A percentile compares a stretch with the other conserved stretches of the same genome.
These are phyloP conservation scores for Melanostoma mellinum DNA, from an alignment of 2,888 invertebrate genomes.

Conservation along the genomic window DNA sequence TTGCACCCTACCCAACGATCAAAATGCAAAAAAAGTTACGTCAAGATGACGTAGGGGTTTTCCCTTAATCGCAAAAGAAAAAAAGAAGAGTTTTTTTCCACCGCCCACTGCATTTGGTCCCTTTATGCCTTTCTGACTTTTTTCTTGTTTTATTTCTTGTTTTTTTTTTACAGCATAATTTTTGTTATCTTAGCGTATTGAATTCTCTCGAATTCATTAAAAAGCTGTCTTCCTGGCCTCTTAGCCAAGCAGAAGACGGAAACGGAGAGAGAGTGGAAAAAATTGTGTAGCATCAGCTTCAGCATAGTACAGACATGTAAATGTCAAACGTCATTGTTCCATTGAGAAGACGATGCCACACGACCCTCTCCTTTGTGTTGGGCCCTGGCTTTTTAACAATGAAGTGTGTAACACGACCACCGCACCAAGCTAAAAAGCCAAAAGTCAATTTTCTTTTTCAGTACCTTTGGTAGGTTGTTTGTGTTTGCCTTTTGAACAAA, in stretches of 20 bases:
- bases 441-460: conserved; percentile 23
- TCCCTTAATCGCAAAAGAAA: conserved; percentile 9
- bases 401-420: conserved; percentile 12
- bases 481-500: conserved; percentile 32
- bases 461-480: not conserved
- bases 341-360: conserved; percentile 4
- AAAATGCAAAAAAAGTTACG: conserved; percentile 19
- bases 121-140: not conserved
- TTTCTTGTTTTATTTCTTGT: not conserved
- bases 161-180: not conserved
- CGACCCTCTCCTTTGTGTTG: not conserved
- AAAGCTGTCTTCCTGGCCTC: conserved; percentile 3
- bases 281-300: not conserved
- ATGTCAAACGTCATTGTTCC: conserved; percentile 37
- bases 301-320: conserved; percentile 11
- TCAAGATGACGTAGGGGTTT: conserved; percentile 43
- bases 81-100: conserved; percentile 5
- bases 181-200: conserved; percentile 23
- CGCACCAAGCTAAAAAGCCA: conserved; percentile 9
- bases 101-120: conserved; percentile 31
- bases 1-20: not conserved
- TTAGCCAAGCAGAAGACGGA: too few relatives aligned
- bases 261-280: not conserved
- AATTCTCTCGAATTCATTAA: conserved; percentile 40
- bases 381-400: not conserved